A percentile compares a stretch with the other conserved stretches of the same genome.
phyloP scores from a whole-genome alignment of 2,113 vertebrate genomes.

The Physeter macrocephalus region DNA sequence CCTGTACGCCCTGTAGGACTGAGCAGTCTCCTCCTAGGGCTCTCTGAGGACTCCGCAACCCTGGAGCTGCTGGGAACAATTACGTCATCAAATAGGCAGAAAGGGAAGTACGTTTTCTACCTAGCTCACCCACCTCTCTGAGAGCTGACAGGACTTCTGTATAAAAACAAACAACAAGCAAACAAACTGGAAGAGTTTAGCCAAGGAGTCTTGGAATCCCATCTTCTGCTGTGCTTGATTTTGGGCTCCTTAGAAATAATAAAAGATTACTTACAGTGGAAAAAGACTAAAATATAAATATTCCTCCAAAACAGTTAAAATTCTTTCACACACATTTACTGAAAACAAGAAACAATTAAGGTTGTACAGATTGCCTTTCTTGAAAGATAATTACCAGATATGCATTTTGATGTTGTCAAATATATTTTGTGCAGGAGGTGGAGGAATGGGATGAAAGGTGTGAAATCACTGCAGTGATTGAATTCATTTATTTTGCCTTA shows the following conservation, averaged over 20 bases:
- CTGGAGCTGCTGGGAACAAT: not conserved
- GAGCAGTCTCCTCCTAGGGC: rapidly evolving
- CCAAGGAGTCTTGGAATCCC: not conserved
- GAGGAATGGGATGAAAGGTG: not conserved
- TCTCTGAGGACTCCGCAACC: rapidly evolving
- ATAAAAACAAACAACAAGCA: not conserved
- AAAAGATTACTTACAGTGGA: not conserved
- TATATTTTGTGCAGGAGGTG: rapidly evolving
- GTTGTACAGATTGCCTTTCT: not conserved
- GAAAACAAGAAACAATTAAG: not conserved
- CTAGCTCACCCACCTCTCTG: rapidly evolving
- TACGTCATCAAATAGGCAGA: not conserved
- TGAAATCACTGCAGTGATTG: rapidly evolving
- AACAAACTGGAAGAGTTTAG: not conserved
- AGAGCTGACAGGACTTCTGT: rapidly evolving
- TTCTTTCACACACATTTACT: not conserved
- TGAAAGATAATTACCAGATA: not conserved
- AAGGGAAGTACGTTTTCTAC: rapidly evolving
- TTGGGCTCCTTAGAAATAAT: not conserved
- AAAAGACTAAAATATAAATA: not conserved
- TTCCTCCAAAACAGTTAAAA: not conserved
- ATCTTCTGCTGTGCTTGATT: not conserved
- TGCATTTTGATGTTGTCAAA: not conserved
- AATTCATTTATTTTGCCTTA: not conserved
- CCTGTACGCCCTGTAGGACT: rapidly evolving